Conservation (phyloP, 2,888 invertebrate species). For the Tupiocoris notatus region DNA sequence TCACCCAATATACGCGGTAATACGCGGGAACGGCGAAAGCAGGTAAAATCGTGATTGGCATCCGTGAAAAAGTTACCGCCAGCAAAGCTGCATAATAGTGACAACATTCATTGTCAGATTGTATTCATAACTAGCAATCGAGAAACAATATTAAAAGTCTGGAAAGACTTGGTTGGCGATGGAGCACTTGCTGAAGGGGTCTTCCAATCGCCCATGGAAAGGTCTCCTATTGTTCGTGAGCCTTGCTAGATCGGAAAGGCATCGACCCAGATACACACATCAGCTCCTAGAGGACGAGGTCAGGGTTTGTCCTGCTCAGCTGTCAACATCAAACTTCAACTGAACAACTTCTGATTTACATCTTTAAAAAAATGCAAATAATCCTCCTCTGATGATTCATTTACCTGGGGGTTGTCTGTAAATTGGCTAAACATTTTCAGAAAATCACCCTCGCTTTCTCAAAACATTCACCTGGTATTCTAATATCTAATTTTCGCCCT, state of each 20-base stretch:
- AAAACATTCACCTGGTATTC: too few species aligned
- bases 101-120: too few species aligned
- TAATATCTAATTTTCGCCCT: too few species aligned
- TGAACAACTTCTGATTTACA: too few species aligned
- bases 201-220: background rate
- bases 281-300: constrained; percentile 27
- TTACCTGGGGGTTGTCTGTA: too few species aligned
- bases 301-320: background rate
- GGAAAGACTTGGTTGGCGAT: too few species aligned
- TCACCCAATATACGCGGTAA: background rate
- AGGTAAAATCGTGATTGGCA: background rate
- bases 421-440: too few species aligned
- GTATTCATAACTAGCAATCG: too few species aligned
- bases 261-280: constrained; percentile 34
- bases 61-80: background rate
- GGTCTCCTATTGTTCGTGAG: constrained; percentile 21
- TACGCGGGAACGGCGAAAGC: background rate
- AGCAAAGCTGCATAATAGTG: background rate
- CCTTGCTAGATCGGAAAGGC: constrained; percentile 25
- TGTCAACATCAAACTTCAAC: background rate
- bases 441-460: too few species aligned
- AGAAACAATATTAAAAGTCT: too few species aligned
- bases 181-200: background rate
- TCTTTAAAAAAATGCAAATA: too few species aligned
- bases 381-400: too few species aligned